Evolutionary conservation across 2,797 vertebrate species (phyloP).

Genomic region (Rhinella marina): DNA sequence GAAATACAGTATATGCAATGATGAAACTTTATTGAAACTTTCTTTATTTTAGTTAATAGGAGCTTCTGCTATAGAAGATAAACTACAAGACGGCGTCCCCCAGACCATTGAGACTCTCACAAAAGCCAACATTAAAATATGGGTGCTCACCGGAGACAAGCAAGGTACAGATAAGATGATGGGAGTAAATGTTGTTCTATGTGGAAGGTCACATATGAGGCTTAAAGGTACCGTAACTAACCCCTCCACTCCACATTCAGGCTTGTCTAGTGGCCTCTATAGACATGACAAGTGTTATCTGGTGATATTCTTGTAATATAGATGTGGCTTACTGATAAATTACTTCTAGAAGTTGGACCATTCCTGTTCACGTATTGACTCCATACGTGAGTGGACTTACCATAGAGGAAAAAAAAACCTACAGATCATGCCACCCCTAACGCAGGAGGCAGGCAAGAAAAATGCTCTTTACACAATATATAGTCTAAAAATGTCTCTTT

Average conservation of each 20-base stretch:
- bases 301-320: no score
- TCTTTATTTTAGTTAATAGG: slow-evolving; percentile 80
- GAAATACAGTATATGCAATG: no score
- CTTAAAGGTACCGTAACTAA: no score
- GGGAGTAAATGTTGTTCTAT: neutral
- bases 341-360: neutral
- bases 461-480: no score
- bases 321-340: neutral
- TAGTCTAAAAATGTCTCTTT: no score
- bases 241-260: no score
- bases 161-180: slow-evolving; percentile 79
- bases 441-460: no score
- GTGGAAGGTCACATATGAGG: neutral
- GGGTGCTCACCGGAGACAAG: slow-evolving; percentile 95
- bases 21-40: neutral
- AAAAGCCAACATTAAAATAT: slow-evolving; percentile 91
- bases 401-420: no score
- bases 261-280: no score
- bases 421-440: no score
- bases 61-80: slow-evolving; percentile 93
- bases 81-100: slow-evolving; percentile 91
- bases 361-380: neutral
- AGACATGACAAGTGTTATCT: no score
- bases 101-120: slow-evolving; percentile 87
- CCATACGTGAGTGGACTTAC: neutral